Evolutionary conservation across 2,113 vertebrate species (phyloP), one percentile per base, ranked within the genome.

Genomic region (Steatornis caripensis): DNA sequence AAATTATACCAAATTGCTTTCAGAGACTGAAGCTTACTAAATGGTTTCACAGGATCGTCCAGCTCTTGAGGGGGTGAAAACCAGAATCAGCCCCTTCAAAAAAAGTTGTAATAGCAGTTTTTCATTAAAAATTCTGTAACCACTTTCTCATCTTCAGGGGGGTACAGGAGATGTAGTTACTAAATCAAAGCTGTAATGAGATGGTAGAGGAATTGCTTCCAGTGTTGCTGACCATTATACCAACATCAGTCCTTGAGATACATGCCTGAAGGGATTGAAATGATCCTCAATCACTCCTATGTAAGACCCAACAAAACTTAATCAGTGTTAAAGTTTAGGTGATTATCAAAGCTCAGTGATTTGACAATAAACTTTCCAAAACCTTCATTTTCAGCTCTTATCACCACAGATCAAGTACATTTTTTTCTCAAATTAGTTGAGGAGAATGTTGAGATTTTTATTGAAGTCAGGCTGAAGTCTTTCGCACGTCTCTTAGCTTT

Each of bases 351-450:
- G 15, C 41, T 49, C 46, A 61, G 15, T 19, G 2, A 53, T 49
- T 86, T 49, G 5, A 5, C 21, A 48, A 43, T 3, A 34, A 1
- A 46, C 23, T 39, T 60, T 12, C 21, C 16, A 16, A 71, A 85
- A 3, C 1, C 5, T 68, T 76, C 1, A 4, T 70, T 92, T 65
- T 41, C 34, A 30, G 12, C 1, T 5, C 6, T 5, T 68, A 15
- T 23, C 10, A 32, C 10, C 11, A 9, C 7, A 24, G 3, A 30
- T 6, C 7, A 48, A 39, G 4, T 7, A 10, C 0, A 3, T 8
- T 23, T 61, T n/a, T 39, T 62, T 60, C 29, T 20, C 5, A 15
- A 6, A 45, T 51, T 22, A 39, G 2, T 6, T 43, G 21, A 68
- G n/a, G 62, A 51, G 34, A 7, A 58, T 57, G 6, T 11, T 49